A percentile compares a stretch with the other conserved stretches of the same genome.
phyloP scores from a whole-genome alignment of 2,797 vertebrate genomes.

The Leucoraja ocellata region DNA sequence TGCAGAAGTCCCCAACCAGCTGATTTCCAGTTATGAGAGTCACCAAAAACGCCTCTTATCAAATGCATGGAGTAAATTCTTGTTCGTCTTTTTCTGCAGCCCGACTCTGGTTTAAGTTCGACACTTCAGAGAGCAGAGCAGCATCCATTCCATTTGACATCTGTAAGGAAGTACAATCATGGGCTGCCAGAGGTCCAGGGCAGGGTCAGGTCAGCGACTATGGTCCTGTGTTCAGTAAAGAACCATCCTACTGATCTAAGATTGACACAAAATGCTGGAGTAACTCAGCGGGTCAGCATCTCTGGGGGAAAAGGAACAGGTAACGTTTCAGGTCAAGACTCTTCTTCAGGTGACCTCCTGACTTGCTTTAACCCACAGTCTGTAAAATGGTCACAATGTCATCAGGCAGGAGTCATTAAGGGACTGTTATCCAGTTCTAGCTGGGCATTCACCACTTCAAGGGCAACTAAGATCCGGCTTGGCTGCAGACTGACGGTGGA shows the following conservation, averaged over 20 bases:
- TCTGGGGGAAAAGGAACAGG: no score
- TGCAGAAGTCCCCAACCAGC: not conserved
- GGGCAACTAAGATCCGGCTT: not conserved
- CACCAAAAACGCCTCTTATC: not conserved
- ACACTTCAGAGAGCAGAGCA: not conserved
- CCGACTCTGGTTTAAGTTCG: not conserved
- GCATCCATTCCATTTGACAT: not conserved
- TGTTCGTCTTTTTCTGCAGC: not conserved
- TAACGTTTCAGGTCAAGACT: no score
- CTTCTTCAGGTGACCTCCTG: no score
- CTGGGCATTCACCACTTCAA: not conserved
- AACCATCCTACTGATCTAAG: not conserved
- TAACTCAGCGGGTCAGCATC: no score
- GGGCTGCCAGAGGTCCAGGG: not conserved
- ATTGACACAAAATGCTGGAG: no score
- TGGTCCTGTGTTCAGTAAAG: not conserved
- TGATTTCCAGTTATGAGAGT: slow-evolving; percentile 21
- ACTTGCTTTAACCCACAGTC: not conserved
- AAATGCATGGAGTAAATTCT: slow-evolving; percentile 8
- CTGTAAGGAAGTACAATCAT: not conserved
- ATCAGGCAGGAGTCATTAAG: not conserved
- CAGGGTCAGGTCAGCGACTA: not conserved
- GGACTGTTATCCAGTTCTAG: not conserved
- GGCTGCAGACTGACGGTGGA: not conserved
- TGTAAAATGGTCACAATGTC: not conserved